Conservation (phyloP, 2,113 vertebrate genomes). For the Neolamprologus devosi region DNA sequence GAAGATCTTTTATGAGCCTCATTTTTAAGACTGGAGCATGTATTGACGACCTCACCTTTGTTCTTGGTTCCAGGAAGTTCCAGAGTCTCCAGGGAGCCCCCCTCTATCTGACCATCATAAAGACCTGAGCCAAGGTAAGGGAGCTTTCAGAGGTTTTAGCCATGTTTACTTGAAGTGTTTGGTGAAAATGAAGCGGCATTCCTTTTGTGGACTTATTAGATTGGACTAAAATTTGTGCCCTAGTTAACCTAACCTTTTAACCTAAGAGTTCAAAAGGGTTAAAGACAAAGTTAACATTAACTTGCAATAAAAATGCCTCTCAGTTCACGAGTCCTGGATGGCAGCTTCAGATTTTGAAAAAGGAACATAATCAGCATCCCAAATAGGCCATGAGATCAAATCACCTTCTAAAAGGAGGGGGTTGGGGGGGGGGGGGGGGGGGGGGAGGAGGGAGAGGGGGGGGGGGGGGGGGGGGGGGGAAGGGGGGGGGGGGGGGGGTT, state of each 20-base stretch:
- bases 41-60: background rate
- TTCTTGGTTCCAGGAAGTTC: slow-evolving; percentile 18
- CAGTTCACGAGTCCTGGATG: background rate
- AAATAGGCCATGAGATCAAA: background rate
- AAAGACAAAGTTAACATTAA: background rate
- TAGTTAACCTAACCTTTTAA: background rate
- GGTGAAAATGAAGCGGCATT: background rate
- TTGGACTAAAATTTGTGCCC: background rate
- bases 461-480: too few relatives aligned
- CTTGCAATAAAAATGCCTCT: background rate
- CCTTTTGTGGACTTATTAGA: background rate
- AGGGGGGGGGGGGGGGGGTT: slow-evolving; percentile 65
- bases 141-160: background rate
- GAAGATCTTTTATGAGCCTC: background rate
- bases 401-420: background rate
- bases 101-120: background rate
- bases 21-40: background rate
- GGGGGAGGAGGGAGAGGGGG: too few relatives aligned
- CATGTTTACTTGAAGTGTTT: background rate
- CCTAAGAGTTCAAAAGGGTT: background rate
- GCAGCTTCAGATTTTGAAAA: background rate
- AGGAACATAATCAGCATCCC: background rate
- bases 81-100: background rate
- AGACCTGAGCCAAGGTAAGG: slow-evolving; percentile 19
- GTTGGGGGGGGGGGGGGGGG: too few relatives aligned